phyloP scores from a whole-genome alignment of 2,113 vertebrate genomes.

The Equus przewalskii region DNA sequence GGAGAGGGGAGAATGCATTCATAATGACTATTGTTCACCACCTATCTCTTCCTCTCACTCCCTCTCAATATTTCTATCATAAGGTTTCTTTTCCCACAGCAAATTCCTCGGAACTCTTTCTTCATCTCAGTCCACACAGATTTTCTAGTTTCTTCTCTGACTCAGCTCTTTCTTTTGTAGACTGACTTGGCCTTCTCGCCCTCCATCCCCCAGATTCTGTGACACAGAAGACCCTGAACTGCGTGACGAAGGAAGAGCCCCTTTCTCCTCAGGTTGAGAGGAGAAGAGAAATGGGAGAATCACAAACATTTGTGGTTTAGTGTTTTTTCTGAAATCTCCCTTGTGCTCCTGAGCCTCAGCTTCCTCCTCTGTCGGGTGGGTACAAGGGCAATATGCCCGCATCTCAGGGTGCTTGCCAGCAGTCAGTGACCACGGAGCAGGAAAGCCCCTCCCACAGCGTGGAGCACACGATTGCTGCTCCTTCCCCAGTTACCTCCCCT shows the following conservation, averaged over 20 bases:
- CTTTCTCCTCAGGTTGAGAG: not conserved
- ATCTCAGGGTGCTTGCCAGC: no score
- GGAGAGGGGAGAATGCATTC: not conserved
- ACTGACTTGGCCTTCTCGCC: not conserved
- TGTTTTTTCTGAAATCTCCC: not conserved
- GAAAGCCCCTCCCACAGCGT: not conserved
- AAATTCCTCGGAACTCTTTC: not conserved
- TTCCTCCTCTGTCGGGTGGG: not conserved
- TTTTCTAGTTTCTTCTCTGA: not conserved
- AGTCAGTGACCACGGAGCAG: no score
- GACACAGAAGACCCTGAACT: not conserved
- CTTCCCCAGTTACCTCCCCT: not conserved
- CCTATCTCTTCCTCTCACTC: not conserved
- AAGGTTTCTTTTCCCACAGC: not conserved
- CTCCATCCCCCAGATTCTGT: not conserved
- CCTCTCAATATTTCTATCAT: not conserved
- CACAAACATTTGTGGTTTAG: not conserved
- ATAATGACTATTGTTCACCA: not conserved
- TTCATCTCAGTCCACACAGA: not conserved
- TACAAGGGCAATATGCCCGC: accelerated
- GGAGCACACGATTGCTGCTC: accelerated
- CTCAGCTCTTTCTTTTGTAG: not conserved
- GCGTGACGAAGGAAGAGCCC: not conserved
- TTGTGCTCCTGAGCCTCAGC: not conserved
- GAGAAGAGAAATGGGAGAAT: not conserved